These are phyloP conservation scores for Halocynthia aurantium DNA, from an alignment of 23 tunicate genomes.

Conservation along the genomic window DNA sequence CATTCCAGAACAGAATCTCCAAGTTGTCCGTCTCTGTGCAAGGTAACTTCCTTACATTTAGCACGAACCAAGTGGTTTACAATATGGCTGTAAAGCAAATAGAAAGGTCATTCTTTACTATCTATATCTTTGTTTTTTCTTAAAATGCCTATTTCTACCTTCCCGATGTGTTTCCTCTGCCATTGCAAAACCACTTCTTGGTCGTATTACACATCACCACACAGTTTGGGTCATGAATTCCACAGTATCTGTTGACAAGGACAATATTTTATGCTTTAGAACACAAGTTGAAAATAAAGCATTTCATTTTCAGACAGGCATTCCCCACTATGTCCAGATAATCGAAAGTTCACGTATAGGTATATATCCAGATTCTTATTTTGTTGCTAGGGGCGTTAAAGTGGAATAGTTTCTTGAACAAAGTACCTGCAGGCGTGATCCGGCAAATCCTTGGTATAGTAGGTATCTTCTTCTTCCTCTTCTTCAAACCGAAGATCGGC, in stretches of 20 bases:
- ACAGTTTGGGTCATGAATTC: constrained; percentile 90
- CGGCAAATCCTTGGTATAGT: constrained; percentile 85
- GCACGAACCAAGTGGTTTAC: constrained; percentile 95
- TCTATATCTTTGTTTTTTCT: too few relatives aligned
- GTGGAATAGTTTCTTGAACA: not conserved
- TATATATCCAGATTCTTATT: too few relatives aligned
- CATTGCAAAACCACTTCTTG: constrained; percentile 97
- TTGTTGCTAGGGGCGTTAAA: not conserved
- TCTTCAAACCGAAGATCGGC: constrained; percentile 91
- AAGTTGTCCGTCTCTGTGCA: constrained; percentile 89
- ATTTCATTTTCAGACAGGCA: constrained; percentile 78
- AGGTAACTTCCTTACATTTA: constrained; percentile 93
- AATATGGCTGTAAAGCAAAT: constrained; percentile 48
- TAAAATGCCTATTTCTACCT: constrained; percentile 30
- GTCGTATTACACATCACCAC: constrained; percentile 92
- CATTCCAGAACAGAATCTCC: constrained; percentile 97
- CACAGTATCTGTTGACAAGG: constrained; percentile 69
- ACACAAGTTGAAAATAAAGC: too few relatives aligned
- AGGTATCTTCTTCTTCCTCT: constrained; percentile 89
- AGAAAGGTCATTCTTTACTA: too few relatives aligned
- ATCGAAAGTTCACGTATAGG: too few relatives aligned
- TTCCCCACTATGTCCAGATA: too few relatives aligned
- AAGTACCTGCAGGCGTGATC: constrained; percentile 92
- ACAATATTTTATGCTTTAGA: too few relatives aligned
- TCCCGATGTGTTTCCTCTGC: constrained; percentile 96